Percentiles rank a stretch among this genome's conserved stretches.
phyloP scores from a whole-genome alignment of 2,797 vertebrate genomes.

The Dallia pectoralis region DNA sequence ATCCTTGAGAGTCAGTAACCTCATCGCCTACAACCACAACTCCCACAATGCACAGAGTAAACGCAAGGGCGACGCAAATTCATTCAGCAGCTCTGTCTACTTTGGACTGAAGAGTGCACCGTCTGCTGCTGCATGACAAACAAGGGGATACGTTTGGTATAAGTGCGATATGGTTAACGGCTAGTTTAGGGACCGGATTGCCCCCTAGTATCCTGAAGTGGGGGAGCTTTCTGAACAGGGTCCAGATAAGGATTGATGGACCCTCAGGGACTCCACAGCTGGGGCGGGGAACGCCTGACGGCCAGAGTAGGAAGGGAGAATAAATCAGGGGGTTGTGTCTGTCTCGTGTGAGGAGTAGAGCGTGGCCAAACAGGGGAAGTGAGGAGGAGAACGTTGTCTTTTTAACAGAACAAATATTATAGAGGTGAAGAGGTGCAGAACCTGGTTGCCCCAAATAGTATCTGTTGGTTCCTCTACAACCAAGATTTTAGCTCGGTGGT shows the following conservation, averaged over 20 bases:
- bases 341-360: neutral
- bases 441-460: neutral
- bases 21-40: conserved; percentile 15
- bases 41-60: neutral
- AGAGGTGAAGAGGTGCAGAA: neutral
- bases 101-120: conserved; percentile 6
- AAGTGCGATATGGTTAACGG: conserved; percentile 8
- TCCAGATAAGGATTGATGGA: conserved; percentile 62
- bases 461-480: neutral
- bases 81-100: conserved; percentile 21
- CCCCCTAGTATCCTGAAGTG: conserved; percentile 52
- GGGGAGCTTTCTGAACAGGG: conserved; percentile 37
- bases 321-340: conserved; percentile 52
- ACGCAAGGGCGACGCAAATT: neutral
- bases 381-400: conserved; percentile 12
- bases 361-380: conserved; percentile 1
- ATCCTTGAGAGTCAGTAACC: neutral
- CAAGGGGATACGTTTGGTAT: conserved; percentile 4
- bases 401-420: neutral
- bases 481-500: neutral
- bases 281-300: conserved; percentile 33
- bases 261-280: conserved; percentile 50
- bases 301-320: conserved; percentile 44
- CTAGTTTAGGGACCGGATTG: conserved; percentile 9
- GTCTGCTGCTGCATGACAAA: conserved; percentile 6